phyloP scores from a whole-genome alignment of 1,140 invertebrate genomes.

The Brachionus asplanchnoidis region DNA sequence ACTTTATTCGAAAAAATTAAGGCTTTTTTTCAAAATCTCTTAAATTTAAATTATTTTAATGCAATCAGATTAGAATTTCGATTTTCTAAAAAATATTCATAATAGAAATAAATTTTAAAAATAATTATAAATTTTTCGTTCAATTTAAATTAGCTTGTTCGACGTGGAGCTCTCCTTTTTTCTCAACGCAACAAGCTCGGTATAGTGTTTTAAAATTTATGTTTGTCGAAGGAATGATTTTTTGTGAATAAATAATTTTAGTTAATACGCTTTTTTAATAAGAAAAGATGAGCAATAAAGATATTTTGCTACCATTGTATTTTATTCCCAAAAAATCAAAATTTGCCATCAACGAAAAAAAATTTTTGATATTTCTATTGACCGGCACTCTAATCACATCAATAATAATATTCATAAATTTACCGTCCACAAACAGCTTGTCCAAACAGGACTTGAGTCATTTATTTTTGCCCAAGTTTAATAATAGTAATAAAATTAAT shows the following conservation, averaged over 20 bases:
- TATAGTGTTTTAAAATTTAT: background rate
- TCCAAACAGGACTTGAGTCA: background rate
- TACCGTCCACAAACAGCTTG: background rate
- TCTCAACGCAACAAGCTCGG: background rate
- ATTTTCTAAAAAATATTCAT: background rate
- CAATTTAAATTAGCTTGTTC: background rate
- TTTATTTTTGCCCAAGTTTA: constrained; percentile 12
- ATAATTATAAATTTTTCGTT: background rate
- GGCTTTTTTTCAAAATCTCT: background rate
- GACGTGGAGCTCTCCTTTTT: background rate
- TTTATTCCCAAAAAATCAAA: background rate
- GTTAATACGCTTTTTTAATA: background rate
- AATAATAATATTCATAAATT: constrained; percentile 3
- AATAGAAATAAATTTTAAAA: background rate
- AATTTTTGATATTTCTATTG: background rate
- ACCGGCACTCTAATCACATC: background rate
- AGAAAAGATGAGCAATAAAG: constrained; percentile 21
- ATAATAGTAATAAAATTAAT: background rate
- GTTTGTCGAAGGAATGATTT: background rate
- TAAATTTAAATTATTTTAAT: background rate
- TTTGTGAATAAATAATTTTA: background rate
- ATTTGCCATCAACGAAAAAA: constrained; percentile 27
- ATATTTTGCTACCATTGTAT: background rate
- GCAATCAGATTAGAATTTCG: background rate
- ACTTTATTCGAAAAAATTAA: background rate